Percentiles rank a stretch among this genome's conserved stretches.
Conservation (phyloP, 2,888 invertebrate species). For the Phalangium opilio region DNA sequence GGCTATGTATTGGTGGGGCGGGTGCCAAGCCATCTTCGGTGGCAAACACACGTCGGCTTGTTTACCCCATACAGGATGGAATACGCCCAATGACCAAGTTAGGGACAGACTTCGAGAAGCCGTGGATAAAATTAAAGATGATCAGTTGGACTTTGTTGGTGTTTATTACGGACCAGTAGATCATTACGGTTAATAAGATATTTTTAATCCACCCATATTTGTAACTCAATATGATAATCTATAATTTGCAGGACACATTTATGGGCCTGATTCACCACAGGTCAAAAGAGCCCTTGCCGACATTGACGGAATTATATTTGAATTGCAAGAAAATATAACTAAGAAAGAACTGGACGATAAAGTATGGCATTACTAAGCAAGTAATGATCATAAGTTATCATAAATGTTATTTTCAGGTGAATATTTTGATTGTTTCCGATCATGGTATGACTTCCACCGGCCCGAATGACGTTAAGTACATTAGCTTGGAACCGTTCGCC, state of each 20-base stretch:
- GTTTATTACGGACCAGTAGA: slow-evolving; percentile 16
- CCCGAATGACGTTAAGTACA: slow-evolving; percentile 22
- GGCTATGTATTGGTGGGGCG: slow-evolving; percentile 21
- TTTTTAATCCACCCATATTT: too few relatives aligned
- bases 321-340: slow-evolving; percentile 21
- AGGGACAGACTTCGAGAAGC: slow-evolving; percentile 7
- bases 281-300: slow-evolving; percentile 23
- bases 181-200: slow-evolving; percentile 6
- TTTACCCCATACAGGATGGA: slow-evolving; percentile 6
- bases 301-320: slow-evolving; percentile 23
- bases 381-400: too few relatives aligned
- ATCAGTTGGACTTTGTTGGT: slow-evolving; percentile 20
- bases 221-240: too few relatives aligned
- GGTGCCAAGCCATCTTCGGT: slow-evolving; percentile 19
- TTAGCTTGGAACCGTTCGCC: slow-evolving; percentile 10
- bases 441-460: slow-evolving; percentile 30
- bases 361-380: too few relatives aligned
- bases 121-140: slow-evolving; percentile 6
- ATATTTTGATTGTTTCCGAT: slow-evolving; percentile 29
- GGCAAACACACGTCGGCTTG: slow-evolving; percentile 11
- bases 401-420: slow-evolving; percentile 19
- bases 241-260: slow-evolving; percentile 23
- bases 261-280: slow-evolving; percentile 26
- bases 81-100: slow-evolving; percentile 1
- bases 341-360: slow-evolving; percentile 19